phyloP scores from a whole-genome alignment of 2,888 invertebrate genomes.

The Philereme transversata region DNA sequence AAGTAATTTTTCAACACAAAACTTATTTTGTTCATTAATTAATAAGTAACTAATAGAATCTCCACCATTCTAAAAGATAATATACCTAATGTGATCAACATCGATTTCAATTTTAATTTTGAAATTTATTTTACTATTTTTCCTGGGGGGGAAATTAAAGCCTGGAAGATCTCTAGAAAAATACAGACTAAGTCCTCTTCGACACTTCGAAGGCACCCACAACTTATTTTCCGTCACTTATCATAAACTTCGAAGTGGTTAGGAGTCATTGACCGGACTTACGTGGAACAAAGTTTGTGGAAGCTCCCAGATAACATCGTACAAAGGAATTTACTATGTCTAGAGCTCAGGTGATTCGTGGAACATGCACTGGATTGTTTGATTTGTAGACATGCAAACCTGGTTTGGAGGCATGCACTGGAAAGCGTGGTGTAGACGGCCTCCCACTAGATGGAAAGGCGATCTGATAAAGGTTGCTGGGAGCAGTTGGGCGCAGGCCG shows the following conservation, averaged over 20 bases:
- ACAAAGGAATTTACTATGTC: conserved; percentile 15
- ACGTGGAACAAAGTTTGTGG: conserved; percentile 50
- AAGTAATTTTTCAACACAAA: too few relatives aligned
- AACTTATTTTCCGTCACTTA: conserved; percentile 17
- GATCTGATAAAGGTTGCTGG: not conserved
- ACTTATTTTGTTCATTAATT: too few relatives aligned
- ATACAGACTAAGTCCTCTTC: too few relatives aligned
- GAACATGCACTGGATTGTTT: conserved; percentile 12
- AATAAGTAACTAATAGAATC: too few relatives aligned
- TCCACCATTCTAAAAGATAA: too few relatives aligned
- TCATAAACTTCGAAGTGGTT: conserved; percentile 26
- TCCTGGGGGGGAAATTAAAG: too few relatives aligned
- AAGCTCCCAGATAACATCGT: conserved; percentile 25
- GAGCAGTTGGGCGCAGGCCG: too few relatives aligned
- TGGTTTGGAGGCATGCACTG: not conserved
- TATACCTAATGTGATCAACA: too few relatives aligned
- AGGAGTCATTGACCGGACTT: conserved; percentile 34
- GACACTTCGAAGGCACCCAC: conserved; percentile 4
- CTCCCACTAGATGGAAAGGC: not conserved
- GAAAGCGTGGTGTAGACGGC: not conserved
- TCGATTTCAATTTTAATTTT: too few relatives aligned
- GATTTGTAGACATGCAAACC: conserved; percentile 24
- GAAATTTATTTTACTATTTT: too few relatives aligned
- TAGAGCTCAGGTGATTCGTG: conserved; percentile 19
- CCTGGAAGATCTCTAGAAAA: too few relatives aligned